These are phyloP conservation scores for Orchesellides sinensis DNA, from an alignment of 2,888 invertebrate genomes.

Conservation along the genomic window DNA sequence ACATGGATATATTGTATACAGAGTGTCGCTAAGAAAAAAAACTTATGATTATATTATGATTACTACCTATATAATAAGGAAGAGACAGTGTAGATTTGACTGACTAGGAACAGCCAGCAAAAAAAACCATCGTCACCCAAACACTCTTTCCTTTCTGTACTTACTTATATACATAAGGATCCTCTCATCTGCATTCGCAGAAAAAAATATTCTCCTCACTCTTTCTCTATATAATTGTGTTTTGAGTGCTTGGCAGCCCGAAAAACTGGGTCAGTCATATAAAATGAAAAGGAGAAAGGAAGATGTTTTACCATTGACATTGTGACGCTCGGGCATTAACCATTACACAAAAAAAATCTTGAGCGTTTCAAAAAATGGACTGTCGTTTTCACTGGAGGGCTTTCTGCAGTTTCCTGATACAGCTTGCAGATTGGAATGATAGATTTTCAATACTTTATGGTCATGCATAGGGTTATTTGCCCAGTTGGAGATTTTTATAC, in stretches of 20 bases:
- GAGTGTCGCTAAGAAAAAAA: neutral
- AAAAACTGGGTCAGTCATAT: conserved; percentile 71
- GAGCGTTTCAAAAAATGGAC: neutral
- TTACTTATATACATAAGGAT: conserved; percentile 1
- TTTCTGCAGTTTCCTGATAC: neutral
- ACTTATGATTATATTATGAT: neutral
- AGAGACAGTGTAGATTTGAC: neutral
- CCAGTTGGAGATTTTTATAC: neutral
- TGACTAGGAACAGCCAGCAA: neutral
- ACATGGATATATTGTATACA: neutral
- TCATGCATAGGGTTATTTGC: neutral
- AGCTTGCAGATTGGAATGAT: neutral
- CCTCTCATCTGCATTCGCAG: neutral
- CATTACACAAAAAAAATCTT: neutral
- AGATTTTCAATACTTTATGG: neutral
- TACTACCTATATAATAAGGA: too few species aligned
- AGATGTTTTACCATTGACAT: conserved; percentile 67
- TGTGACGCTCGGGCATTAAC: conserved; percentile 48
- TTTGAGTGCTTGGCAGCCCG: conserved; percentile 8
- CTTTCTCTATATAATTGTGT: neutral
- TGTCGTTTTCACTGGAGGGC: neutral
- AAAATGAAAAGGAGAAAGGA: conserved; percentile 68
- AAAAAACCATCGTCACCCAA: conserved; percentile 2
- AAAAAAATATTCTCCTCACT: conserved; percentile 13
- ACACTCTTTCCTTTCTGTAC: neutral